Conservation (phyloP, 2,888 invertebrate species). For the Leptinotarsa rubiginosa region DNA sequence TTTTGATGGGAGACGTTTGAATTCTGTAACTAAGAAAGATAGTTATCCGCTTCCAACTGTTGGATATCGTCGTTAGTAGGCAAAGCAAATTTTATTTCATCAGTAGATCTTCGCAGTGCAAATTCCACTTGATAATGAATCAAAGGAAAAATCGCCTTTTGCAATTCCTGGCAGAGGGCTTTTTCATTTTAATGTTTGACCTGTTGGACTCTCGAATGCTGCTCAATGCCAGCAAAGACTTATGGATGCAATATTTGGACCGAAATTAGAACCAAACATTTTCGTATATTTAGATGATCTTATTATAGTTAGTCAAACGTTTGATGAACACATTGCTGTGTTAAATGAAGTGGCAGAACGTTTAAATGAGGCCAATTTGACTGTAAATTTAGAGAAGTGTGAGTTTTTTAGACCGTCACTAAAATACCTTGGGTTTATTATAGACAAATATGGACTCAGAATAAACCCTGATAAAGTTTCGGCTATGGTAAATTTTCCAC, state of each 20-base stretch:
- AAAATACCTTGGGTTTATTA: conserved; percentile 35
- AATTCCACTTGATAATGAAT: conserved; percentile 22
- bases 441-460: conserved; percentile 28
- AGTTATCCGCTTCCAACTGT: conserved; percentile 31
- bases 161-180: not conserved
- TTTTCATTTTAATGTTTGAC: conserved; percentile 49
- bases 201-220: not conserved
- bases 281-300: conserved; percentile 48
- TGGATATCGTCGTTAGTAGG: conserved; percentile 28
- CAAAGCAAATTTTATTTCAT: conserved; percentile 30
- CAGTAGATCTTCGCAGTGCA: conserved; percentile 30
- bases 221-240: too few species aligned
- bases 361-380: conserved; percentile 29
- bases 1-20: conserved; percentile 23
- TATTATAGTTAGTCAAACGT: conserved; percentile 23
- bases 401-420: conserved; percentile 31
- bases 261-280: not conserved
- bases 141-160: conserved; percentile 29
- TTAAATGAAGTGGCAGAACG: conserved; percentile 26
- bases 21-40: conserved; percentile 31
- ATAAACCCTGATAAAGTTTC: conserved; percentile 30
- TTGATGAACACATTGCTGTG: conserved; percentile 32
- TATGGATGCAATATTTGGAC: too few species aligned
- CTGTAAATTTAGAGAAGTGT: conserved; percentile 36
- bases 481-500: conserved; percentile 42